Evolutionary conservation across 2,888 invertebrate genomes (phyloP).

Genomic region (Drosophila kanekoi): DNA sequence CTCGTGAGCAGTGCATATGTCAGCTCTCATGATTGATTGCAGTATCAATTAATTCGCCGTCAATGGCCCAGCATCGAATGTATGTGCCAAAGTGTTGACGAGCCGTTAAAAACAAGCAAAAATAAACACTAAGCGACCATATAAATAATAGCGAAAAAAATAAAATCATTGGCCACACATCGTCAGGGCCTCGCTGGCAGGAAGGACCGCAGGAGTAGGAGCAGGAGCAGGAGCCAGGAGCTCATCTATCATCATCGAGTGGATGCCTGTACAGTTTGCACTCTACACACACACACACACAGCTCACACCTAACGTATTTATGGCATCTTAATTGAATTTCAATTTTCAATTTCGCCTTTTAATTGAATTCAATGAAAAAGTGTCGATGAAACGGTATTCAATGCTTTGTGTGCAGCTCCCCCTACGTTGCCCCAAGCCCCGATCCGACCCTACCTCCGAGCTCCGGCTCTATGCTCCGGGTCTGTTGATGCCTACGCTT

Average conservation of each 20-base stretch:
- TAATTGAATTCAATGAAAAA: slow-evolving; percentile 82
- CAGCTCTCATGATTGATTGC: slow-evolving; percentile 58
- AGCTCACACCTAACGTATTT: slow-evolving; percentile 57
- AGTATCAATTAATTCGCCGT: slow-evolving; percentile 59
- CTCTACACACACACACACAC: slow-evolving; percentile 1
- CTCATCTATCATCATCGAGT: slow-evolving; percentile 50
- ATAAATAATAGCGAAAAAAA: slow-evolving; percentile 9
- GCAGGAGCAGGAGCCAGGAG: slow-evolving; percentile 2
- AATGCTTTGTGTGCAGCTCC: slow-evolving; percentile 52
- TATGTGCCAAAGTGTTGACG: no score
- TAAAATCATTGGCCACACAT: slow-evolving; percentile 25
- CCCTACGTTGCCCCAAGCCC: background rate
- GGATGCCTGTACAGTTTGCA: slow-evolving; percentile 36
- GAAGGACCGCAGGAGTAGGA: background rate
- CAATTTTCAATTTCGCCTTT: slow-evolving; percentile 81
- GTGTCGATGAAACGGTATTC: slow-evolving; percentile 79
- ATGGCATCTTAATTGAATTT: slow-evolving; percentile 81
- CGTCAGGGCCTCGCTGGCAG: background rate
- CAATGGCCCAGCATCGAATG: slow-evolving; percentile 49
- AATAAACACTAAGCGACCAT: background rate
- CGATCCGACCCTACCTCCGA: background rate
- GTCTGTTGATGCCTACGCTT: slow-evolving; percentile 28
- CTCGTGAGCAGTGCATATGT: slow-evolving; percentile 17
- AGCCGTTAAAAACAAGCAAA: slow-evolving; percentile 45
- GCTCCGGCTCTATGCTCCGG: slow-evolving; percentile 4